Evolutionary conservation across 1,140 invertebrate species (phyloP).

Genomic region (Neomicropteryx cornuta): DNA sequence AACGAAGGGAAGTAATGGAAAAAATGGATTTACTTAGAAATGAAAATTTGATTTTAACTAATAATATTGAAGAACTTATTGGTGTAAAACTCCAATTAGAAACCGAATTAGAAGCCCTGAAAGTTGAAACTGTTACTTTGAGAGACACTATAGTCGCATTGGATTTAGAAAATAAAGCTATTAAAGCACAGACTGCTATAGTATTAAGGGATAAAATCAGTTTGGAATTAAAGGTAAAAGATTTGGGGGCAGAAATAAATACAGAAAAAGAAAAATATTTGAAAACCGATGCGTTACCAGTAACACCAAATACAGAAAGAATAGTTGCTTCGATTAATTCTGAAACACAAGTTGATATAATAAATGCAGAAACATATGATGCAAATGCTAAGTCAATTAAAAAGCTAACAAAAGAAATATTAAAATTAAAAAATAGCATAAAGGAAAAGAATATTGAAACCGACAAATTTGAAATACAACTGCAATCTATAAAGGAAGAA

Average conservation of each 20-base stretch:
- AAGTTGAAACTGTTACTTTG: constrained; percentile 27
- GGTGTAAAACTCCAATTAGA: constrained; percentile 44
- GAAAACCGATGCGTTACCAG: no score
- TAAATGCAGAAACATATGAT: constrained; percentile 2
- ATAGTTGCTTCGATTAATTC: constrained; percentile 8
- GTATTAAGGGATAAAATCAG: no score
- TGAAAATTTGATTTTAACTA: constrained; percentile 44
- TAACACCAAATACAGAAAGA: constrained; percentile 14
- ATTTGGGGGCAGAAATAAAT: constrained; percentile 17
- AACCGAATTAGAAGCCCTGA: constrained; percentile 28
- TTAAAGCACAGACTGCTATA: no score
- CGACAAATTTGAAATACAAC: constrained; percentile 37
- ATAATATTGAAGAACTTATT: constrained; percentile 41
- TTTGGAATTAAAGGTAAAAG: constrained; percentile 17
- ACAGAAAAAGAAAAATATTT: constrained; percentile 16
- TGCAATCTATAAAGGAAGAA: constrained; percentile 32
- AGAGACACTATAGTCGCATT: no score
- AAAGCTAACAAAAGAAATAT: constrained; percentile 38
- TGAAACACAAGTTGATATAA: constrained; percentile 12
- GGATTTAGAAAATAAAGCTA: no score
- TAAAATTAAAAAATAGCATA: constrained; percentile 35
- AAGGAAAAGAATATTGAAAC: constrained; percentile 43
- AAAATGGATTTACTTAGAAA: constrained; percentile 51
- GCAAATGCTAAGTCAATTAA: constrained; percentile 30
- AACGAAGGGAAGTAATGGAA: constrained; percentile 54